These are phyloP conservation scores for Meloidogyne floridensis DNA, from an alignment of 1,140 invertebrate species.

Conservation along the genomic window DNA sequence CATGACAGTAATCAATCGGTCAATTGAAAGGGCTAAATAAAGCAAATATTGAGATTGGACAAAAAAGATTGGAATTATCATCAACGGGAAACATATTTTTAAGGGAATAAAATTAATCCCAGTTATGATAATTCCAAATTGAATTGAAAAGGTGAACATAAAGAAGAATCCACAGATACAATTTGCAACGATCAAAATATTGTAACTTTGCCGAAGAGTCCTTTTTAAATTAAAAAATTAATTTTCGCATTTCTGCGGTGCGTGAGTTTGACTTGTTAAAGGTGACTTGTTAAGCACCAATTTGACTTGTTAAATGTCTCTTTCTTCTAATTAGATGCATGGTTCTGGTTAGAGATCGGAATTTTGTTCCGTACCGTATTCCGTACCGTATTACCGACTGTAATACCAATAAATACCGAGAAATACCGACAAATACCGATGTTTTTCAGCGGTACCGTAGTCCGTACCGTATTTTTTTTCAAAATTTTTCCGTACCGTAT, in stretches of 20 bases:
- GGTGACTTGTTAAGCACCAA: too few species aligned
- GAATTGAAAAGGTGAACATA: slow-evolving; percentile 15
- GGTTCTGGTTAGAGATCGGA: too few species aligned
- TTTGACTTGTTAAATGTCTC: too few species aligned
- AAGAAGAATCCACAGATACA: slow-evolving; percentile 6
- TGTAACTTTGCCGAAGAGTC: slow-evolving; percentile 5
- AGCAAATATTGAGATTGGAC: slow-evolving; percentile 8
- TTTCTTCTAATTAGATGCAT: too few species aligned
- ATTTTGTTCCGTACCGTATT: too few species aligned
- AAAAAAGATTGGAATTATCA: slow-evolving; percentile 5
- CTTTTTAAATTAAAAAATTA: not conserved
- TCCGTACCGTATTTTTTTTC: too few species aligned
- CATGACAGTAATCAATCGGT: slow-evolving; percentile 9
- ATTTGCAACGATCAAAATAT: slow-evolving; percentile 15
- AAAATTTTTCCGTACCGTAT: too few species aligned
- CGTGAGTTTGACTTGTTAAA: too few species aligned
- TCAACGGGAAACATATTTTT: slow-evolving; percentile 8
- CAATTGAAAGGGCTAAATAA: slow-evolving; percentile 16
- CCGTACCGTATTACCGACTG: too few species aligned
- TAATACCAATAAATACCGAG: too few species aligned
- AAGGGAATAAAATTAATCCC: not conserved
- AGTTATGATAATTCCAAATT: slow-evolving; percentile 8
- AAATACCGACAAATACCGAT: too few species aligned
- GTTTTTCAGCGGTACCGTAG: too few species aligned
- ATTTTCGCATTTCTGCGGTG: not conserved